Evolutionary conservation across 2,888 invertebrate genomes (phyloP).

Genomic region (Xestoiulus laeticollis): DNA sequence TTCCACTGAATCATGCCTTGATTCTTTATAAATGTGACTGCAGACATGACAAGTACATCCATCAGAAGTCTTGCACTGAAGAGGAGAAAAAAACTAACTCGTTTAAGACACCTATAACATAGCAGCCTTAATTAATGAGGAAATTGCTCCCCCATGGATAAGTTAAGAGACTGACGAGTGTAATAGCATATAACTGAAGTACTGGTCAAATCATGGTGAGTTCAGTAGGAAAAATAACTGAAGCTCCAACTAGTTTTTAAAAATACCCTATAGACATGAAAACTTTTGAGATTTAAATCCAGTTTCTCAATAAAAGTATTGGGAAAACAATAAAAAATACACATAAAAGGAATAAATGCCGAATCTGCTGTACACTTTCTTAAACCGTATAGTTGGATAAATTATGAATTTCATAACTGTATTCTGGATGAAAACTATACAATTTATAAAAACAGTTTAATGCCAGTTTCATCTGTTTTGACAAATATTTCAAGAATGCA

Average conservation of each 20-base stretch:
- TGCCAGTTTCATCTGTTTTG: neutral
- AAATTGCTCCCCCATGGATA: neutral
- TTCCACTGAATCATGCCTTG: neutral
- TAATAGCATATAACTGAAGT: neutral
- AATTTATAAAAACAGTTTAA: neutral
- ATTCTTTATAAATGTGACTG: neutral
- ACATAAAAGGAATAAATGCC: neutral
- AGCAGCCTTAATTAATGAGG: neutral
- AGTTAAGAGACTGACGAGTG: neutral
- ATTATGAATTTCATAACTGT: neutral
- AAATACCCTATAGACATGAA: neutral
- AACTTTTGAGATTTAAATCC: neutral
- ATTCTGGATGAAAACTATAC: neutral
- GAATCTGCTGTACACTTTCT: neutral
- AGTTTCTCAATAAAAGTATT: neutral
- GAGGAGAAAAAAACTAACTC: neutral
- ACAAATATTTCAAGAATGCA: neutral
- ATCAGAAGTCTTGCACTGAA: neutral
- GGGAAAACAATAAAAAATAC: neutral
- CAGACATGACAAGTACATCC: neutral
- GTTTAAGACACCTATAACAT: neutral
- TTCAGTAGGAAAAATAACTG: neutral
- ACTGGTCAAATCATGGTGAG: neutral
- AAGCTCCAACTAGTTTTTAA: too few relatives aligned
- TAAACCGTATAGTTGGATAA: neutral